phyloP scores from a whole-genome alignment of 2,888 invertebrate species.

The Pterobdella sp. region DNA sequence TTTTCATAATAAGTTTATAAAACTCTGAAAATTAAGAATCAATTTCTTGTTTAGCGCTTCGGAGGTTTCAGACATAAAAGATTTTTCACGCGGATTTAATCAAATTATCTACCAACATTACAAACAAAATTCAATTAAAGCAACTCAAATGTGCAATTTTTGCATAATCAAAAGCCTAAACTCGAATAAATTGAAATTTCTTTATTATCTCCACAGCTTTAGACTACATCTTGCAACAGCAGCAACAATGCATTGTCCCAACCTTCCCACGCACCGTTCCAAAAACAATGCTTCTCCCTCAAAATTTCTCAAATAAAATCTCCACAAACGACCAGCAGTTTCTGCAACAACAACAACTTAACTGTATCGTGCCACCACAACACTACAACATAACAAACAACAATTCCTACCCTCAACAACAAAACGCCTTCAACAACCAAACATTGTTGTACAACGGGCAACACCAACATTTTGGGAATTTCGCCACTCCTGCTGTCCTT shows the following conservation, averaged over 20 bases:
- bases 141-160: background rate
- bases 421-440: background rate
- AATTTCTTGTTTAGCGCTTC: too few relatives aligned
- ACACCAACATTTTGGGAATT: background rate
- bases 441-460: background rate
- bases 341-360: conserved; percentile 18
- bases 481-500: background rate
- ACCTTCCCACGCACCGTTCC: conserved; percentile 39
- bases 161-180: background rate
- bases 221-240: conserved; percentile 18
- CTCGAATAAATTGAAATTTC: background rate
- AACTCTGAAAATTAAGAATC: too few relatives aligned
- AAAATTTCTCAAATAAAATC: conserved; percentile 15
- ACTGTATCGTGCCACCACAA: conserved; percentile 2
- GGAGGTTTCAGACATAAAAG: too few relatives aligned
- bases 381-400: background rate
- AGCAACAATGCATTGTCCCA: conserved; percentile 28
- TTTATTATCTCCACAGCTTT: conserved; percentile 2
- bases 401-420: background rate
- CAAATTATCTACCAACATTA: background rate
- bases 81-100: background rate
- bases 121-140: background rate
- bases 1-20: too few relatives aligned
- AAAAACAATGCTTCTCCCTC: conserved; percentile 35
- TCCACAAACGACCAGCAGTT: conserved; percentile 15